Evolutionary conservation across 2,888 invertebrate genomes (phyloP).

Genomic region (Sussaba pulchella): DNA sequence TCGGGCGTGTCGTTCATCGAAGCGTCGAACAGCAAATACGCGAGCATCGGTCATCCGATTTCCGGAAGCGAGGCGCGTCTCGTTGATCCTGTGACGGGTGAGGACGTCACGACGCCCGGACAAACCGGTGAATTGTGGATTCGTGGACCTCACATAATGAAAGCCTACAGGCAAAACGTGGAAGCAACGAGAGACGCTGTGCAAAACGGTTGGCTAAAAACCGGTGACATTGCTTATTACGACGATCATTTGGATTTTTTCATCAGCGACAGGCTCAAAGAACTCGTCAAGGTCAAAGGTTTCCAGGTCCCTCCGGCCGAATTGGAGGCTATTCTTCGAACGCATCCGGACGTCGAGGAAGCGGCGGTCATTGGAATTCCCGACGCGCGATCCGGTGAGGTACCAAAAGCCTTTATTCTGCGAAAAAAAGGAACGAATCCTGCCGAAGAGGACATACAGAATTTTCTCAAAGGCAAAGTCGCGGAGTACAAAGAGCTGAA

Average conservation of each 20-base stretch:
- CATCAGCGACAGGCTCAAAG: conserved; percentile 86
- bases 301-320: conserved; percentile 93
- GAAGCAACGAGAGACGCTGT: conserved; percentile 86
- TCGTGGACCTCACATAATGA: conserved; percentile 87
- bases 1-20: conserved; percentile 81
- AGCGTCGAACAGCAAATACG: conserved; percentile 78
- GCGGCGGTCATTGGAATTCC: conserved; percentile 93
- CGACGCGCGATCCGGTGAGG: conserved; percentile 89
- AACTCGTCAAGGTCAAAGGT: conserved; percentile 85
- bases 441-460: conserved; percentile 86
- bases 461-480: conserved; percentile 89
- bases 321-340: conserved; percentile 90
- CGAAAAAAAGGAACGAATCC: conserved; percentile 84
- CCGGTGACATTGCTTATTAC: conserved; percentile 86
- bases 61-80: conserved; percentile 85
- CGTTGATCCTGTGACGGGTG: conserved; percentile 82
- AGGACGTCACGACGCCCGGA: conserved; percentile 81
- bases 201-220: conserved; percentile 86
- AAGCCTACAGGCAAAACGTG: conserved; percentile 86
- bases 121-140: conserved; percentile 86
- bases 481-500: conserved; percentile 90
- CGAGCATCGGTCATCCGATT: conserved; percentile 85
- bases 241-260: conserved; percentile 85
- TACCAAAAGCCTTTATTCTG: conserved; percentile 91
- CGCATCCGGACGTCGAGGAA: conserved; percentile 91